Evolutionary conservation across 2,113 vertebrate species (phyloP).

Genomic region (Typhlomys cinereus): DNA sequence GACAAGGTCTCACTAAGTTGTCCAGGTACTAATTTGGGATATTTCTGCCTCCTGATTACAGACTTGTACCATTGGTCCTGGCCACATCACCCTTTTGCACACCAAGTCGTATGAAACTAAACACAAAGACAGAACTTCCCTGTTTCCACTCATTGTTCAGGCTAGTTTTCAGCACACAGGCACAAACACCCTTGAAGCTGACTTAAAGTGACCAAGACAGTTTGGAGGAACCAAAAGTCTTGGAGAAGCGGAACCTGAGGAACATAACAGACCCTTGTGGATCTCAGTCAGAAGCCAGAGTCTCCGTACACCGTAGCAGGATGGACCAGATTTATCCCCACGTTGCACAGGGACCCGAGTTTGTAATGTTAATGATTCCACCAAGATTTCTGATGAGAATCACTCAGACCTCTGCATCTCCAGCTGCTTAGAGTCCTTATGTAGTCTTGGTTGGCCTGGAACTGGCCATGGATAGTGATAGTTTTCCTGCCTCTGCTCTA

Average conservation of each 20-base stretch:
- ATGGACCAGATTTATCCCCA: not conserved
- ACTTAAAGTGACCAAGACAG: not conserved
- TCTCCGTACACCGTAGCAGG: not conserved
- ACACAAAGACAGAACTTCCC: not conserved
- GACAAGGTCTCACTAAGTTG: not conserved
- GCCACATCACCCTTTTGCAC: not conserved
- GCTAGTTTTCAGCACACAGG: not conserved
- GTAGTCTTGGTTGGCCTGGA: not conserved
- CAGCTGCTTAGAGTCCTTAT: no score
- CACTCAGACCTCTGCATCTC: not conserved
- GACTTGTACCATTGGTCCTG: no score
- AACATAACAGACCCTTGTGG: not conserved
- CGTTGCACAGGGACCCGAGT: not conserved
- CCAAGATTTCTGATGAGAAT: not conserved
- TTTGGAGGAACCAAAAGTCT: not conserved
- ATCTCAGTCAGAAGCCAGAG: not conserved
- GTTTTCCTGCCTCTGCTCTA: not conserved
- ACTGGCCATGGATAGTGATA: not conserved
- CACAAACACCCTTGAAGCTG: not conserved
- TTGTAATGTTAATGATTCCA: not conserved
- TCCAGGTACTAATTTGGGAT: not conserved
- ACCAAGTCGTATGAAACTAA: not conserved
- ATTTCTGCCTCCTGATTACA: not conserved
- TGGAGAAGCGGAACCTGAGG: not conserved
- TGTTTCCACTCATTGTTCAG: not conserved